Conservation (phyloP, 1,140 invertebrate genomes). For the Parasteatoda tepidariorum region DNA sequence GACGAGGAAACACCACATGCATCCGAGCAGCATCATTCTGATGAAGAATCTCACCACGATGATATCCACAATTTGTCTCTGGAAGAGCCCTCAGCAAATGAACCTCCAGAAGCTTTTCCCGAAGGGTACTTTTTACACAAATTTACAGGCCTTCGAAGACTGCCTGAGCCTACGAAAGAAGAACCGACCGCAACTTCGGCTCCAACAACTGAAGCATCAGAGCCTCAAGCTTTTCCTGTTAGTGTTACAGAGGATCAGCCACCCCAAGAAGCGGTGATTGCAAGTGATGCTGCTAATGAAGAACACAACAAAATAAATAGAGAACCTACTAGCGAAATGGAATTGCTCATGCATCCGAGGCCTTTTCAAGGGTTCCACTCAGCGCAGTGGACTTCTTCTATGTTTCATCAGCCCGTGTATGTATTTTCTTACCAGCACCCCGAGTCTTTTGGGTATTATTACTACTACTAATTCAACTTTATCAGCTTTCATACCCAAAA, state of each 20-base stretch:
- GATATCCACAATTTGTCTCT: constrained; percentile 18
- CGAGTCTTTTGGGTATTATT: constrained; percentile 55
- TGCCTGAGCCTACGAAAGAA: constrained; percentile 51
- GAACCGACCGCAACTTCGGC: background rate
- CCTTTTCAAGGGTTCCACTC: constrained; percentile 39
- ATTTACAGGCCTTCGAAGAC: constrained; percentile 35
- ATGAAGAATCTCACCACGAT: constrained; percentile 1
- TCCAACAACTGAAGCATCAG: background rate
- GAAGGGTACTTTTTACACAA: constrained; percentile 33
- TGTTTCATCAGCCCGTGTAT: constrained; percentile 55
- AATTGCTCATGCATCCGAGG: constrained; percentile 14
- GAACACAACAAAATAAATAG: background rate
- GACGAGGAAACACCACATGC: background rate
- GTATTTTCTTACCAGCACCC: constrained; percentile 54
- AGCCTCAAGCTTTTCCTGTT: background rate
- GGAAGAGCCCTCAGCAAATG: constrained; percentile 14
- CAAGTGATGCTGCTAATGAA: background rate
- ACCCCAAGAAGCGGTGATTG: background rate
- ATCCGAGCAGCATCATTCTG: background rate
- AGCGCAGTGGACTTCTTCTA: constrained; percentile 18
- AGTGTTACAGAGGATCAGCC: background rate
- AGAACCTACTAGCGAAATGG: constrained; percentile 13
- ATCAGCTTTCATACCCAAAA: constrained; percentile 9
- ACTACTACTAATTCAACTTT: constrained; percentile 38
- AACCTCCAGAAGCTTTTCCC: constrained; percentile 51